Percentiles rank a stretch among this genome's conserved stretches.
Conservation (phyloP, 2,797 vertebrate genomes). For the Falco naumanni region DNA sequence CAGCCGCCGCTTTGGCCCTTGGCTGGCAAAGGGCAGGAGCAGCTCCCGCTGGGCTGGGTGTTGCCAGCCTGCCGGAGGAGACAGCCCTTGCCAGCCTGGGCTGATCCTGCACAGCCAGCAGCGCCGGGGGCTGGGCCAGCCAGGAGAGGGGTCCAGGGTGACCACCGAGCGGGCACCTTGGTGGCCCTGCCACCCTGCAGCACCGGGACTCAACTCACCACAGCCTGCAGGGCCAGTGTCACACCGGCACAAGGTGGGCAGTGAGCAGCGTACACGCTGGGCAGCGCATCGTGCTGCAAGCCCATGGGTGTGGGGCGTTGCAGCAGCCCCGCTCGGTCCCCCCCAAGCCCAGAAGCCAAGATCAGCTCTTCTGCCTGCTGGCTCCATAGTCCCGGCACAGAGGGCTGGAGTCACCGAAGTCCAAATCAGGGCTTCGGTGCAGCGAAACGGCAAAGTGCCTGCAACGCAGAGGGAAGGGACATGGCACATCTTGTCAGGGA, state of each 20-base stretch:
- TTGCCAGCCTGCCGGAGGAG: background rate
- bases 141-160: rapidly evolving
- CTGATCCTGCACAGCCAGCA: background rate
- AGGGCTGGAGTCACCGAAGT: background rate
- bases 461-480: rapidly evolving
- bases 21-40: background rate
- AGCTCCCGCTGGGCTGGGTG: background rate
- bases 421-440: background rate
- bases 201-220: background rate
- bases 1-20: background rate
- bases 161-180: rapidly evolving
- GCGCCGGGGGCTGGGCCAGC: background rate
- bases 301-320: rapidly evolving
- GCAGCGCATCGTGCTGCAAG: background rate
- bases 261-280: no score
- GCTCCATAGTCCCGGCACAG: rapidly evolving
- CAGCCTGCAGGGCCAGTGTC: rapidly evolving
- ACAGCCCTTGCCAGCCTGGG: rapidly evolving
- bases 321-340: background rate
- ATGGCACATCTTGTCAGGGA: background rate
- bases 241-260: rapidly evolving
- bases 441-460: rapidly evolving
- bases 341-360: background rate
- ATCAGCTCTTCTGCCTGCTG: background rate
- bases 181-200: rapidly evolving